These are phyloP conservation scores for Lithophane ornitopus DNA, from an alignment of 2,888 invertebrate species.

Conservation along the genomic window DNA sequence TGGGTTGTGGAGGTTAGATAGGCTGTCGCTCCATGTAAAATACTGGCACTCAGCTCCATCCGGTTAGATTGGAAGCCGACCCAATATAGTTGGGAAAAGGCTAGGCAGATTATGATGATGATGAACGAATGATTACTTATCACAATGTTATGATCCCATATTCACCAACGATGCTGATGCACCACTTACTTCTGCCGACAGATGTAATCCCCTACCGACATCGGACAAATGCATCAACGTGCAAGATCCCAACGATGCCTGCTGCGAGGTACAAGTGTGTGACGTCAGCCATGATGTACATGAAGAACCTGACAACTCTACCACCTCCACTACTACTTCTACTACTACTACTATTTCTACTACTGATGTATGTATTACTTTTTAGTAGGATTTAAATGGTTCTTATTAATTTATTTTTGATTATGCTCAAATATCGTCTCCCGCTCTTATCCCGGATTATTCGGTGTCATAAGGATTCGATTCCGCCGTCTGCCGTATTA, in stretches of 20 bases:
- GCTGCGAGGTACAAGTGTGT: conserved; percentile 96
- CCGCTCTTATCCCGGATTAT: neutral
- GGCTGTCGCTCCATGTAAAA: too few relatives aligned
- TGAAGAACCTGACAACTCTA: conserved; percentile 89
- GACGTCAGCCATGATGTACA: conserved; percentile 95
- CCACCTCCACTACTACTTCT: conserved; percentile 72
- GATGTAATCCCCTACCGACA: conserved; percentile 91
- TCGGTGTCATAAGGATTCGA: neutral
- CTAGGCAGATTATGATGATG: too few relatives aligned
- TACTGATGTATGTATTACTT: conserved; percentile 60
- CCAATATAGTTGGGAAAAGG: too few relatives aligned
- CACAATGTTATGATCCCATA: neutral
- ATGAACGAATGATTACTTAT: neutral
- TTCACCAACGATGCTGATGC: neutral
- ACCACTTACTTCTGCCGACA: conserved; percentile 66
- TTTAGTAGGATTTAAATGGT: neutral
- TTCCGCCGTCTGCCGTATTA: neutral
- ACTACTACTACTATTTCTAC: conserved; percentile 67
- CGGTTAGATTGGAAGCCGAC: too few relatives aligned
- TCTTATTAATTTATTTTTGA: neutral
- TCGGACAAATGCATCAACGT: conserved; percentile 95
- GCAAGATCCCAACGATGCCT: conserved; percentile 95
- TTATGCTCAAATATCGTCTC: neutral
- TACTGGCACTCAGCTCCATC: too few relatives aligned
- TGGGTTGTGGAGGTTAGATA: too few relatives aligned